Conservation (phyloP, 2,113 vertebrate species). For the Mus spicilegus region DNA sequence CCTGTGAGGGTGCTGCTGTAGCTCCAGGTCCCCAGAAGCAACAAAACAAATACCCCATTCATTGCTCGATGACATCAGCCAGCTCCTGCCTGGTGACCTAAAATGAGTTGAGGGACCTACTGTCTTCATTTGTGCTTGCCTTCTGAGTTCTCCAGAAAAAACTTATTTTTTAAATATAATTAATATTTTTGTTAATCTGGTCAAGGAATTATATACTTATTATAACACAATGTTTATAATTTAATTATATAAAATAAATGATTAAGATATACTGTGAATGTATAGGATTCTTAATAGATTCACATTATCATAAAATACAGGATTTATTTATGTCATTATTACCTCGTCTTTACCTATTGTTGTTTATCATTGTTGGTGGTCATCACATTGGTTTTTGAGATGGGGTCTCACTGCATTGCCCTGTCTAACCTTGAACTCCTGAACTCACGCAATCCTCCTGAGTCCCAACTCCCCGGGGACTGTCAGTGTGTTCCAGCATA, state of each 20-base stretch:
- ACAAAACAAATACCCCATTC: constrained; percentile 39
- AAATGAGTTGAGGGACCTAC: constrained; percentile 3
- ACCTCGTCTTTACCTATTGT: background rate
- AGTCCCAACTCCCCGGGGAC: background rate
- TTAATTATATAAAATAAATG: constrained; percentile 25
- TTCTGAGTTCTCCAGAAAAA: constrained; percentile 18
- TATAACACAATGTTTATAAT: constrained; percentile 7
- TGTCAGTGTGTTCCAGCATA: no score
- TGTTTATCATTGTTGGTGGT: background rate
- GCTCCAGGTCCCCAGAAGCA: background rate
- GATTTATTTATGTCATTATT: constrained; percentile 33
- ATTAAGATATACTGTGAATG: background rate
- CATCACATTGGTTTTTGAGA: background rate
- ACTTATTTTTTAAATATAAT: background rate
- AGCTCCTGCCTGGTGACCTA: constrained; percentile 28
- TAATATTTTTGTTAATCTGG: constrained; percentile 47
- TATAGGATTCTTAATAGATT: background rate
- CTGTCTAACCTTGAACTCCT: background rate
- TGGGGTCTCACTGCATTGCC: background rate
- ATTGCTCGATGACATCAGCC: constrained; percentile 12
- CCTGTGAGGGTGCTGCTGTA: background rate
- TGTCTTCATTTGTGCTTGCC: constrained; percentile 1
- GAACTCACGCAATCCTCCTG: background rate
- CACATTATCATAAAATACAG: background rate
- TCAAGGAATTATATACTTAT: background rate